Base-by-base conservation (phyloP, 2,113 vertebrate genomes). In the Myodes glareolus region DNA sequence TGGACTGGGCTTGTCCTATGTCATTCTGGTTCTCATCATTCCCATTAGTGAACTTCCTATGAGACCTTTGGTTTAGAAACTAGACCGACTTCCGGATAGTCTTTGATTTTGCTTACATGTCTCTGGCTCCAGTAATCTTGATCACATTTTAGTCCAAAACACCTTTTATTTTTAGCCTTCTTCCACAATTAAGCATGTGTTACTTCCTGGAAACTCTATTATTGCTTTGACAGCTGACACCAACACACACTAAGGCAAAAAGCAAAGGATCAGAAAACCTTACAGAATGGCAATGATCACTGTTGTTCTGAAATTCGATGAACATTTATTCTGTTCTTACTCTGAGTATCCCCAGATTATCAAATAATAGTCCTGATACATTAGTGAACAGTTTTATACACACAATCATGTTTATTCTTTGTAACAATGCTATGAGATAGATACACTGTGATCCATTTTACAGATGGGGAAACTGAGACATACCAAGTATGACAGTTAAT, bases 171-270 rank as follows among this genome's bases (percentile, higher is more conserved):
- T 94, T 78, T n/a, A 87, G 52, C 31, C 50, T 29, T 88, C n/a
- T 65, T 90, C 73, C 92, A 42, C 31, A 88, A 10, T 96, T 88
- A 94, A 63, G 94, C 63, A 70, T 75, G 6, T 61, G 16, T 94
- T 87, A 90, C 75, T 92, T 95, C 67, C 42, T 81, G 42, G 31
- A 92, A 85, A 92, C 2, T 94, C 47, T 81, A 27, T 81, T 94
- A 91, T 96, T 93, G 86, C 42, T 36, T 27, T 33, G 39, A 55
- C 2, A 39, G 23, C 65, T 84, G 27, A 94, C 39, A 89, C 39
- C 72, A 16, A 72, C 31, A 88, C 55, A 45, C 47, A 42, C 94
- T 87, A 17, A 61, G 68, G 68, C 63, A 42, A 67, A 67, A 92
- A 92, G 42, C 39, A 90, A 52, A 88, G 23, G 65, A 36, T 47